Conservation (phyloP, 2,113 vertebrate species). For the Chamaea fasciata region DNA sequence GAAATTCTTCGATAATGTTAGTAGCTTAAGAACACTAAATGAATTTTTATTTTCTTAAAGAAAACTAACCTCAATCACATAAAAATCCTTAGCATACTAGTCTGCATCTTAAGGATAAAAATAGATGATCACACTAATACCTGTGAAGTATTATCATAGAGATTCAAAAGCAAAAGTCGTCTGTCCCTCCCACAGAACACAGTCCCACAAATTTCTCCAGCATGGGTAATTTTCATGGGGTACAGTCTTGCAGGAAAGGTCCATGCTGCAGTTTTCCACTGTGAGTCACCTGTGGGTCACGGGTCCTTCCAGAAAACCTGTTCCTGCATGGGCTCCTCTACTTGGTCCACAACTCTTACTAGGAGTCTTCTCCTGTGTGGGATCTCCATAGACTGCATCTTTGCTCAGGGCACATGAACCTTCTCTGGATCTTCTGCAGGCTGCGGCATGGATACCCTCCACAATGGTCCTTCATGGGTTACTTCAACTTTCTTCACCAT, state of each 20-base stretch:
- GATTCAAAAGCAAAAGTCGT: neutral
- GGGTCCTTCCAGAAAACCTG: neutral
- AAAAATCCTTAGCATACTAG: neutral
- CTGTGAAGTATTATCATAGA: neutral
- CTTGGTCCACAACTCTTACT: neutral
- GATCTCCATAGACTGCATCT: neutral
- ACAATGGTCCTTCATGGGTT: too few relatives aligned
- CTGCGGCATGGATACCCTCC: fast-evolving
- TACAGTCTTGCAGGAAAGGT: neutral
- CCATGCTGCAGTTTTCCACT: neutral
- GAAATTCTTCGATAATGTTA: neutral
- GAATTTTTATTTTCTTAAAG: neutral
- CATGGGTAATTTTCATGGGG: neutral
- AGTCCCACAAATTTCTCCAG: neutral
- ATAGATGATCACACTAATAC: neutral
- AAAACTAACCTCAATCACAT: neutral
- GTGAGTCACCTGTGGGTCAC: neutral
- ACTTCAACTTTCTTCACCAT: neutral
- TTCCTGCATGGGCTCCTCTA: neutral
- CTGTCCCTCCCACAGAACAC: neutral
- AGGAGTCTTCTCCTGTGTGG: too few relatives aligned
- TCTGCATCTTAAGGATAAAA: neutral
- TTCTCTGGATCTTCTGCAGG: neutral
- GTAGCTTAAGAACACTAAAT: neutral
- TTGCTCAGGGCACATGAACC: neutral